Evolutionary conservation across 2,888 invertebrate species (phyloP).

Genomic region (Stenurella melanura): DNA sequence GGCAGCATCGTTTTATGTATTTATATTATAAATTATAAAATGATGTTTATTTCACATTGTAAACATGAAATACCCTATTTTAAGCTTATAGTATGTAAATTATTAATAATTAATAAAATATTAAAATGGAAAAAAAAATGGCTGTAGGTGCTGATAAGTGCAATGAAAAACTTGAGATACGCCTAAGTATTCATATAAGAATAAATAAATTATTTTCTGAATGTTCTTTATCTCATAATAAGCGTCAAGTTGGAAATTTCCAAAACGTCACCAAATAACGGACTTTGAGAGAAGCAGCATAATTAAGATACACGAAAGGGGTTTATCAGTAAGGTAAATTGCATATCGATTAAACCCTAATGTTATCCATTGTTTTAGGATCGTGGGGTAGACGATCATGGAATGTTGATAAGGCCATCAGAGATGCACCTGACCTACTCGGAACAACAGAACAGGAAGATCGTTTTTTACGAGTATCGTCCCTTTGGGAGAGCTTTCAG

Average conservation of each 20-base stretch:
- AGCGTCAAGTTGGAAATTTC: neutral
- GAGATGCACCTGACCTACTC: neutral
- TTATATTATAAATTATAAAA: too few species aligned
- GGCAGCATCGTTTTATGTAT: too few species aligned
- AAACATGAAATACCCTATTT: too few species aligned
- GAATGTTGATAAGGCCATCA: conserved; percentile 7
- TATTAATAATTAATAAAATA: too few species aligned
- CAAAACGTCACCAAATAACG: neutral
- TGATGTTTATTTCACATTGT: too few species aligned
- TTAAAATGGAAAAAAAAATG: too few species aligned
- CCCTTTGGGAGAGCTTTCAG: neutral
- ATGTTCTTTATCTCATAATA: too few species aligned
- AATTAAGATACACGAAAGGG: neutral
- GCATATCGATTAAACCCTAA: conserved; percentile 4
- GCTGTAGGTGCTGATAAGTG: too few species aligned
- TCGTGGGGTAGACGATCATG: neutral
- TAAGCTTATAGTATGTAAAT: too few species aligned
- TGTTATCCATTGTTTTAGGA: conserved; percentile 6
- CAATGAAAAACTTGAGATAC: too few species aligned
- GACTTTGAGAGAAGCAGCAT: neutral
- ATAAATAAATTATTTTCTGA: too few species aligned
- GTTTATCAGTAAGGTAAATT: conserved; percentile 1
- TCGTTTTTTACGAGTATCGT: neutral
- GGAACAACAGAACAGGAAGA: neutral
- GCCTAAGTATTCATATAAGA: too few species aligned